Evolutionary conservation across 1,140 invertebrate genomes (phyloP), one percentile per base, ranked within the genome.

Genomic region (Holcopasites calliopsidis): DNA sequence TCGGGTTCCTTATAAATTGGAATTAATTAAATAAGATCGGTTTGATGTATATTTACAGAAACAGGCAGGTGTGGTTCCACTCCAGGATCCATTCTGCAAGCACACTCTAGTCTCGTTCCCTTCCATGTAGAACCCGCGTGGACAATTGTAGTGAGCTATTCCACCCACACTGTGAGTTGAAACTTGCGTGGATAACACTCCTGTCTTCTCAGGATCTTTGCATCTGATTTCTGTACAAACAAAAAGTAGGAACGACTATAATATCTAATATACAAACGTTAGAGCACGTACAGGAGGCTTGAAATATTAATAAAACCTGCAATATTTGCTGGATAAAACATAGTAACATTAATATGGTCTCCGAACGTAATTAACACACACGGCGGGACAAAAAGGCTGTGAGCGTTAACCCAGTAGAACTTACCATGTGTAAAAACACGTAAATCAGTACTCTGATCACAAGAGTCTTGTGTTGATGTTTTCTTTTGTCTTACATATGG

Each of bases 101-200:
- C 96, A 98, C n/a, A 93, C 92, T 82, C 97, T 94, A 3, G 95
- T 95, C 49, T 93, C 93, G 80, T 97, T 96, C 33, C 97, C 97
- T 77, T 95, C 93, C 87, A 98, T 93, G 35, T 93, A 93, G 85
- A 95, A 96, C 0, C 97, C 97, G 84, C 94, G 93, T 21, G 95
- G 93, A 88, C 98, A 99, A 23, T 94, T 93, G 86, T 98, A 98
- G 80, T 94, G 94, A 1, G 95, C 96, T 49, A 95, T 92, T 0
- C 95, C 94, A 16, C 95, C 96, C 18, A 97, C 94, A 81, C 95
- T 95, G 79, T 94, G 93, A 1, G 94, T 95, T 18, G 93, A 93
- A 0, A 94, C 93, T 83, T 94, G 93, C 1, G 94, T 93, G 23
- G 91, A 91, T 6, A 95, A 84, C 44, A 92, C 92, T 16, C 93